Conservation (phyloP, 1,140 invertebrate species). For the Ericerus pela region DNA sequence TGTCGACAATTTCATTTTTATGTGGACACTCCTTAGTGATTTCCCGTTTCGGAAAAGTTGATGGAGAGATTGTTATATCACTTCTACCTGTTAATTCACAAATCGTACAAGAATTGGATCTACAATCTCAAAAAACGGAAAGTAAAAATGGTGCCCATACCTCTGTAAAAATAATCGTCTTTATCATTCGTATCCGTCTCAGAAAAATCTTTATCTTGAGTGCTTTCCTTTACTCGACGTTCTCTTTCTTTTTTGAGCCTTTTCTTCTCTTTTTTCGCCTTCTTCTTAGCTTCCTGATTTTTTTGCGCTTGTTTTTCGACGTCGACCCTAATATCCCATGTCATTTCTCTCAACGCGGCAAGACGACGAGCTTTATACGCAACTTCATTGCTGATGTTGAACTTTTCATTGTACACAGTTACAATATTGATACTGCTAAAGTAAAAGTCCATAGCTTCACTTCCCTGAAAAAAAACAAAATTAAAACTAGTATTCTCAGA, state of each 20-base stretch:
- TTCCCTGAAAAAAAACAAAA: background rate
- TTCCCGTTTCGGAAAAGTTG: slow-evolving; percentile 2
- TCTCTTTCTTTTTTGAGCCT: slow-evolving; percentile 1
- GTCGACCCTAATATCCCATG: slow-evolving; percentile 1
- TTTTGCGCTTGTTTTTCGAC: slow-evolving; percentile 1
- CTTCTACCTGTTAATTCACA: background rate
- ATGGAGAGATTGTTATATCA: slow-evolving; percentile 2
- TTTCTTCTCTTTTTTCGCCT: slow-evolving; percentile 6
- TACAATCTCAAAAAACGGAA: background rate
- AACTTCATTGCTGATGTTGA: slow-evolving; percentile 8
- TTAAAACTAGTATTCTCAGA: too few species aligned
- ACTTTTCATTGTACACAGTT: background rate
- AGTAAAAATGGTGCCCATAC: background rate
- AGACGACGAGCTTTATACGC: slow-evolving; percentile 3
- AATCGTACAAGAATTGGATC: background rate
- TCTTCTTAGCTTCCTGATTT: slow-evolving; percentile 4
- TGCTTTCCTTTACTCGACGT: background rate
- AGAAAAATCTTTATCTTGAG: background rate
- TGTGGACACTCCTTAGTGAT: slow-evolving; percentile 1
- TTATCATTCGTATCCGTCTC: slow-evolving; percentile 4
- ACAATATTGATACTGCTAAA: slow-evolving; percentile 3
- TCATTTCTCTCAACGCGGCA: background rate
- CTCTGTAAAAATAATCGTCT: slow-evolving; percentile 1
- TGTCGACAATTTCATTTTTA: slow-evolving; percentile 4
- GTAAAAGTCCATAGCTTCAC: slow-evolving; percentile 5